These are phyloP conservation scores for Tenodera sinensis DNA, from an alignment of 2,888 invertebrate species.

Conservation along the genomic window DNA sequence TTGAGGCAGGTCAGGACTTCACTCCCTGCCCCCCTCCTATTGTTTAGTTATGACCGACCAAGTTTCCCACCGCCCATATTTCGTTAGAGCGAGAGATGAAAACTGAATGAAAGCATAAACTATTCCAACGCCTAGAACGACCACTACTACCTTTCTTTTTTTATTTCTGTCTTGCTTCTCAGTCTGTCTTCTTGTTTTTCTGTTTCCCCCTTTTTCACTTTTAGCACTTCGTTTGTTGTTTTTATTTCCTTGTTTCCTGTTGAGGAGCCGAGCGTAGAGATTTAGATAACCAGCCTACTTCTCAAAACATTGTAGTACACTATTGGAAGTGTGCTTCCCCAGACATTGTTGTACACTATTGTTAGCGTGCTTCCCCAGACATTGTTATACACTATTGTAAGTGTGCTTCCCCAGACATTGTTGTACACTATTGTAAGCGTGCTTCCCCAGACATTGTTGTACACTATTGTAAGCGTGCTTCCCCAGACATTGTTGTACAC, in stretches of 20 bases:
- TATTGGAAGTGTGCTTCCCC: neutral
- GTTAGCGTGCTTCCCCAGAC: too few species aligned
- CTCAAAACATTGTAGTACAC: neutral
- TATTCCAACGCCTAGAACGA: slow-evolving; percentile 7
- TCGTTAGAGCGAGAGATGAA: neutral
- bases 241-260: neutral
- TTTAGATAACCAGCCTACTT: neutral
- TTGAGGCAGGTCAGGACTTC: slow-evolving; percentile 13
- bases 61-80: slow-evolving; percentile 13
- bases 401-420: too few species aligned
- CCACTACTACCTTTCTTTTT: neutral
- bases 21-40: neutral
- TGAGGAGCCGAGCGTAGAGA: neutral
- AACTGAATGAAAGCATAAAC: slow-evolving; percentile 3
- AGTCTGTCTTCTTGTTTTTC: neutral
- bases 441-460: too few species aligned
- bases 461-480: too few species aligned
- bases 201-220: neutral
- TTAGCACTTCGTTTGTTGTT: neutral
- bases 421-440: too few species aligned
- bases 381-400: too few species aligned
- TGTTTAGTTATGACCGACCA: slow-evolving; percentile 19
- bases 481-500: too few species aligned
- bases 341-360: neutral
- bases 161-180: neutral